Evolutionary conservation across 2,797 vertebrate species (phyloP).

Genomic region (Sebastiscus tertius): DNA sequence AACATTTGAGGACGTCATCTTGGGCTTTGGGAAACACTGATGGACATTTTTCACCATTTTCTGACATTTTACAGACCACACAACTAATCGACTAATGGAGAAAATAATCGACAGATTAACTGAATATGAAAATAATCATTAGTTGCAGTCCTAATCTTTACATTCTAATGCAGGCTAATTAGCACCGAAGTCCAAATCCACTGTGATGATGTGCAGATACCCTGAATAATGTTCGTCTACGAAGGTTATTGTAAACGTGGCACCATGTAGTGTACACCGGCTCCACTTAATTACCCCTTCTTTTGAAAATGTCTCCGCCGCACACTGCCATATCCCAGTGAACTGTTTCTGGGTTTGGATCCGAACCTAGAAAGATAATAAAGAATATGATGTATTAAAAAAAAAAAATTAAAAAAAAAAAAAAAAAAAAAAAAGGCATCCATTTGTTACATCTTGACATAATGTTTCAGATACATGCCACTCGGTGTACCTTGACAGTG

Average conservation of each 20-base stretch:
- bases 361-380: slow-evolving; percentile 82
- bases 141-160: too few species aligned
- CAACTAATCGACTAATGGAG: too few species aligned
- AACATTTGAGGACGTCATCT: too few species aligned
- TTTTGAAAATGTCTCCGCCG: slow-evolving; percentile 81
- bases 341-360: slow-evolving; percentile 91
- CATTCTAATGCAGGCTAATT: background rate
- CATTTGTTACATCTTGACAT: background rate
- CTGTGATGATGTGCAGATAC: background rate
- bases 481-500: slow-evolving; percentile 74
- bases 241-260: background rate
- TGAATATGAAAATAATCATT: too few species aligned
- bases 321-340: slow-evolving; percentile 88
- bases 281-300: slow-evolving; percentile 83
- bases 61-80: too few species aligned
- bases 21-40: too few species aligned
- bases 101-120: too few species aligned
- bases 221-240: background rate
- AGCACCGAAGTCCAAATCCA: background rate
- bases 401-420: background rate
- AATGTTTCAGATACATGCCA: background rate
- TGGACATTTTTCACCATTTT: too few species aligned
- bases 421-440: background rate
- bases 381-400: background rate
- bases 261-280: too few species aligned